Conservation (phyloP, 2,113 vertebrate species). For the Gallinago jamesoni region DNA sequence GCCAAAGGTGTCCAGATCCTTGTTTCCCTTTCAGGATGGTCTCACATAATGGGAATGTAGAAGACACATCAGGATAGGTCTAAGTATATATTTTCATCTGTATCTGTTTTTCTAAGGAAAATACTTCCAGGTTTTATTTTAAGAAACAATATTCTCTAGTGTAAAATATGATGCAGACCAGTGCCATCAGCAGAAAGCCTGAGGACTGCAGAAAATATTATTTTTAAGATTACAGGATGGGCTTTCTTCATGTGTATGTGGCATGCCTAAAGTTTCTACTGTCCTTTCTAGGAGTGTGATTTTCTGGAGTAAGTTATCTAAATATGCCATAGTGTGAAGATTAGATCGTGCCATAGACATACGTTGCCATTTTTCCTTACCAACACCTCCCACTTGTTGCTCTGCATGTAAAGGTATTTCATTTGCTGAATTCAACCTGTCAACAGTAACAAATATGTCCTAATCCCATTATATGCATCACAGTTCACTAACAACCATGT, state of each 20-base stretch:
- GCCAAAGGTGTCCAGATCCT: neutral
- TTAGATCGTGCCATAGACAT: neutral
- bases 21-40: neutral
- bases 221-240: neutral
- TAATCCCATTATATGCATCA: slow-evolving; percentile 62
- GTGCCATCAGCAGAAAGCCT: neutral
- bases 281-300: neutral
- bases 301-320: neutral
- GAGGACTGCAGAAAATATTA: neutral
- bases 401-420: slow-evolving; percentile 32
- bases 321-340: neutral
- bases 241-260: neutral
- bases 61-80: neutral
- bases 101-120: neutral
- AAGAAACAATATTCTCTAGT: neutral
- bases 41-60: neutral
- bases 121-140: neutral
- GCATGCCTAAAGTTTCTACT: neutral
- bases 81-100: neutral
- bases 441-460: slow-evolving; percentile 49
- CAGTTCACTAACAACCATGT: neutral
- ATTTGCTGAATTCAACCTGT: slow-evolving; percentile 40
- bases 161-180: neutral
- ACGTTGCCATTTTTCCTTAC: neutral
- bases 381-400: neutral